Percentiles rank a stretch among this genome's conserved stretches.
Conservation (phyloP, 2,888 invertebrate genomes). For the Caenorhabditis wallacei region DNA sequence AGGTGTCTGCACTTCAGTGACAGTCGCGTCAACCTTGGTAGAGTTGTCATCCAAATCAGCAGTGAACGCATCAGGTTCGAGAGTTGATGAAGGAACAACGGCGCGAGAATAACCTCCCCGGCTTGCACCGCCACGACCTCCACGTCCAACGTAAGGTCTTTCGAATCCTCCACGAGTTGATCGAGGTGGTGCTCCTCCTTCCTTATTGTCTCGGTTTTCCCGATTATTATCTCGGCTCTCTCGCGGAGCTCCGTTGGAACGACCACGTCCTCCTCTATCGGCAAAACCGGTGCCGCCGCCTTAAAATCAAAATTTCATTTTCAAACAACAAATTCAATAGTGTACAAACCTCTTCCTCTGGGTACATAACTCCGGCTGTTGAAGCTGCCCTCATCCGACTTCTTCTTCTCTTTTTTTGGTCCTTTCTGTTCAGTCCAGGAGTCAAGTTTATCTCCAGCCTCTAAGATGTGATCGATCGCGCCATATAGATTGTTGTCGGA, state of each 20-base stretch:
- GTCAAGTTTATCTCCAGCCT: constrained; percentile 71
- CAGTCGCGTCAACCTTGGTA: constrained; percentile 55
- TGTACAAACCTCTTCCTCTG: constrained; percentile 59
- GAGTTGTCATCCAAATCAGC: constrained; percentile 61
- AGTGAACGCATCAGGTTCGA: constrained; percentile 51
- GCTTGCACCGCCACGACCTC: constrained; percentile 57
- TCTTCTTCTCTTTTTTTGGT: constrained; percentile 75
- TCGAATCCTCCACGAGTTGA: constrained; percentile 60
- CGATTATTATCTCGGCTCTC: constrained; percentile 26
- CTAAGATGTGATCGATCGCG: constrained; percentile 78
- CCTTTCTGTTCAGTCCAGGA: constrained; percentile 78
- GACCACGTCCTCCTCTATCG: constrained; percentile 64
- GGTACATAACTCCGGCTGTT: constrained; percentile 52
- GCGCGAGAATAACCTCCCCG: constrained; percentile 67
- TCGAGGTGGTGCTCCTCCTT: constrained; percentile 33
- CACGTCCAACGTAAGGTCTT: constrained; percentile 56
- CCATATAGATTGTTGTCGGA: constrained; percentile 75
- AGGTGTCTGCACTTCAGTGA: constrained; percentile 56
- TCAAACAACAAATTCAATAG: neutral
- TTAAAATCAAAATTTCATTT: constrained; percentile 5
- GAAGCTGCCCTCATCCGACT: constrained; percentile 62
- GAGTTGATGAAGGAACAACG: constrained; percentile 50
- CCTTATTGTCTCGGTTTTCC: constrained; percentile 33
- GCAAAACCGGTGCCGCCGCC: constrained; percentile 45
- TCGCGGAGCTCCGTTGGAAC: constrained; percentile 62